These are phyloP conservation scores for Cosmopolites sordidus DNA, from an alignment of 2,888 invertebrate genomes.

Conservation along the genomic window DNA sequence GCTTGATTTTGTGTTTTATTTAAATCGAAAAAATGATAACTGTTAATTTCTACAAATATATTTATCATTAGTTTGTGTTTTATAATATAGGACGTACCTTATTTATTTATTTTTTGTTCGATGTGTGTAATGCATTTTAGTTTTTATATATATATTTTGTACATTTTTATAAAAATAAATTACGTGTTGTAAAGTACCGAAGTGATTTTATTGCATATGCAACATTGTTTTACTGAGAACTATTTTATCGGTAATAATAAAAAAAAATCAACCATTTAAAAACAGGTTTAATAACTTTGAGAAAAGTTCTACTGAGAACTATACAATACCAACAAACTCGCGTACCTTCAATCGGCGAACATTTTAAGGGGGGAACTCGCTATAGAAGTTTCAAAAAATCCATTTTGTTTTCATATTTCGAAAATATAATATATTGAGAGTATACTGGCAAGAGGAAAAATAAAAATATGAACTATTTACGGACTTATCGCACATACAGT, in stretches of 20 bases:
- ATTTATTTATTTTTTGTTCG: constrained; percentile 32
- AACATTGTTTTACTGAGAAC: neutral
- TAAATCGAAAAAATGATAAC: neutral
- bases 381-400: too few relatives aligned
- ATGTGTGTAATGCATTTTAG: constrained; percentile 30
- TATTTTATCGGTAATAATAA: neutral
- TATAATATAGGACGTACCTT: constrained; percentile 22
- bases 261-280: neutral
- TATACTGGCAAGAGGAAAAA: too few relatives aligned
- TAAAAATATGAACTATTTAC: too few relatives aligned
- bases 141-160: constrained; percentile 37
- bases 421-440: too few relatives aligned
- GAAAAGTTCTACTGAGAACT: too few relatives aligned
- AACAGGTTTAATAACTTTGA: neutral
- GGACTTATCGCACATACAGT: too few relatives aligned
- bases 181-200: constrained; percentile 1
- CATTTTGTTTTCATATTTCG: too few relatives aligned
- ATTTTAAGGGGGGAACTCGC: too few relatives aligned
- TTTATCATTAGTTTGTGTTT: constrained; percentile 15
- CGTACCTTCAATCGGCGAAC: too few relatives aligned
- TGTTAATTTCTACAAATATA: constrained; percentile 3
- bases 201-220: neutral
- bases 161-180: constrained; percentile 28
- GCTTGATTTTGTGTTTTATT: neutral
- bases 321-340: too few relatives aligned